These are phyloP conservation scores for Magallana ariakensis DNA, from an alignment of 1,140 invertebrate species.

Conservation along the genomic window DNA sequence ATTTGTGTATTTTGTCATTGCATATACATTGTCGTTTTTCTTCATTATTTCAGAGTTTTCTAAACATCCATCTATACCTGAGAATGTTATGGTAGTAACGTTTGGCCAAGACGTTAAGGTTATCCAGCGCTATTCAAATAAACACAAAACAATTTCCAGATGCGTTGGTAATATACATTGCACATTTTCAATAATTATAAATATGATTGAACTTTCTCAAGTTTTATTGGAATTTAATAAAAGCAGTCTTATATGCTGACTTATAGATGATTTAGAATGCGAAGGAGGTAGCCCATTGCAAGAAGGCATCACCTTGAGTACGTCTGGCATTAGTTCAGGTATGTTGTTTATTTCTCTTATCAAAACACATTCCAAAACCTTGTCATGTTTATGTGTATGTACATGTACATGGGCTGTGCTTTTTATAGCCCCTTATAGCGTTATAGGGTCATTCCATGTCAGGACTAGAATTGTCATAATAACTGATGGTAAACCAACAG, in stretches of 20 bases:
- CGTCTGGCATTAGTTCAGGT: not conserved
- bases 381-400: too few species aligned
- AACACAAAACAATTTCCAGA: not conserved
- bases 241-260: not conserved
- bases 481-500: slow-evolving; percentile 6
- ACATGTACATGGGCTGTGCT: not conserved
- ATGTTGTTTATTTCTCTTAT: too few species aligned
- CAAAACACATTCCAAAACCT: too few species aligned
- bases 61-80: not conserved
- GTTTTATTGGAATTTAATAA: not conserved
- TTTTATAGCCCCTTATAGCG: not conserved
- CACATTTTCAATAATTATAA: not conserved
- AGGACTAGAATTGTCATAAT: slow-evolving; percentile 20
- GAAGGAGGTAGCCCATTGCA: not conserved
- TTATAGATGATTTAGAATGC: not conserved
- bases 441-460: not conserved
- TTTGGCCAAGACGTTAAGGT: not conserved
- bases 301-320: not conserved
- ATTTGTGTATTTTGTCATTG: too few species aligned
- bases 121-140: not conserved
- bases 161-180: not conserved
- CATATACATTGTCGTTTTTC: too few species aligned
- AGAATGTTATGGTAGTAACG: not conserved
- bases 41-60: not conserved
- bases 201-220: not conserved